Evolutionary conservation across 2,888 invertebrate species (phyloP).

Genomic region (Carcina quercana): DNA sequence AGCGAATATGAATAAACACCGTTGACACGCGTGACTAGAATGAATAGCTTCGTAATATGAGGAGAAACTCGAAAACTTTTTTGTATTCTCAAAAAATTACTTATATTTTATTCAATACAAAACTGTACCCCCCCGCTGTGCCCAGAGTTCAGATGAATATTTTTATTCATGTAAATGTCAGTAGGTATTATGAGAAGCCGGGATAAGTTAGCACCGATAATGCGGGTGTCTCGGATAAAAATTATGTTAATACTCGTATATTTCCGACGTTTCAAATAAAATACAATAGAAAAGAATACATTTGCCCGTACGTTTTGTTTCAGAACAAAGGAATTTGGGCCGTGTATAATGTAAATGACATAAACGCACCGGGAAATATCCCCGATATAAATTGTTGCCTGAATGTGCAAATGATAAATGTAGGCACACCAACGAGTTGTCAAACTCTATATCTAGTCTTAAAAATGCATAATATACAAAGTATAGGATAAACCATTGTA

Average conservation of each 20-base stretch:
- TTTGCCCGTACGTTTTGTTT: background rate
- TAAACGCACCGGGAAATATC: no score
- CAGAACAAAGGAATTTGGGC: conserved; percentile 1
- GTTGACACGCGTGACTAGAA: conserved; percentile 54
- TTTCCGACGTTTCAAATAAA: conserved; percentile 3
- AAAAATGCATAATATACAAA: no score
- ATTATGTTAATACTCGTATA: conserved; percentile 9
- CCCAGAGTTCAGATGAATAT: conserved; percentile 12
- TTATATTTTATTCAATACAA: conserved; percentile 45
- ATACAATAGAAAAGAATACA: conserved; percentile 1
- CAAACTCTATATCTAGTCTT: no score
- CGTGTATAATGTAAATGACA: no score
- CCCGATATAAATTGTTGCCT: no score
- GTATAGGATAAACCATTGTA: no score
- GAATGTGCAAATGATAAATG: no score
- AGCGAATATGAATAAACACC: conserved; percentile 61
- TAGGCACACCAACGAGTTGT: no score
- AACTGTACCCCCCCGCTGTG: conserved; percentile 15
- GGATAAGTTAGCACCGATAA: conserved; percentile 7
- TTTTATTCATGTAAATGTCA: conserved; percentile 18
- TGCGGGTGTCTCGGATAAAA: conserved; percentile 6
- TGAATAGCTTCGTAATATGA: conserved; percentile 40
- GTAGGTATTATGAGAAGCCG: conserved; percentile 10
- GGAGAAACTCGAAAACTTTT: conserved; percentile 37
- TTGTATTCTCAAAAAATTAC: conserved; percentile 39